Conservation (phyloP, 2,888 invertebrate species). For the Mythimna loreyi region DNA sequence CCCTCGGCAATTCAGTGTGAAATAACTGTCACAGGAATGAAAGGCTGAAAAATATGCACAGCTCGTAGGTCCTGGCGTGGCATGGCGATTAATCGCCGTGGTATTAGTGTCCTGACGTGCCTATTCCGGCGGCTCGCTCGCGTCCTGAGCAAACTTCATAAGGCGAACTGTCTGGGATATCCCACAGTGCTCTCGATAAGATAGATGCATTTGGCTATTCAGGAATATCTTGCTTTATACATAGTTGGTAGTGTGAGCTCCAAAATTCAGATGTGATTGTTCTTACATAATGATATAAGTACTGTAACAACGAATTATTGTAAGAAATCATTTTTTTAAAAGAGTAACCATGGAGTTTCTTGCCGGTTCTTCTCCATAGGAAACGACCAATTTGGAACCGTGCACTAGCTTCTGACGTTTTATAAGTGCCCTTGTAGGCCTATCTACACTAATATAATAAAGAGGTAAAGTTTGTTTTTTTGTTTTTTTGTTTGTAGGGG, state of each 20-base stretch:
- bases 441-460: too few relatives aligned
- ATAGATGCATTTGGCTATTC: constrained; percentile 36
- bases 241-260: neutral
- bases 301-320: too few relatives aligned
- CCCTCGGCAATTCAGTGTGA: neutral
- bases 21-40: neutral
- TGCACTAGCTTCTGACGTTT: too few relatives aligned
- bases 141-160: constrained; percentile 63
- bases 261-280: neutral
- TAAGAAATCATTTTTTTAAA: too few relatives aligned
- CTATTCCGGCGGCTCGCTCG: constrained; percentile 33
- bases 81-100: constrained; percentile 40
- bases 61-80: neutral
- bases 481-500: too few relatives aligned
- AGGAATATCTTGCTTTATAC: neutral
- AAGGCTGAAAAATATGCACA: constrained; percentile 3
- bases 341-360: too few relatives aligned
- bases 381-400: too few relatives aligned
- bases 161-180: constrained; percentile 40
- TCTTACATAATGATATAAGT: too few relatives aligned
- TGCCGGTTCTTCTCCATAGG: too few relatives aligned
- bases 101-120: constrained; percentile 49
- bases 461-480: too few relatives aligned
- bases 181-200: constrained; percentile 22
- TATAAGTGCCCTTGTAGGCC: too few relatives aligned